phyloP scores from a whole-genome alignment of 2,888 invertebrate genomes.

The Octonoba sinensis region DNA sequence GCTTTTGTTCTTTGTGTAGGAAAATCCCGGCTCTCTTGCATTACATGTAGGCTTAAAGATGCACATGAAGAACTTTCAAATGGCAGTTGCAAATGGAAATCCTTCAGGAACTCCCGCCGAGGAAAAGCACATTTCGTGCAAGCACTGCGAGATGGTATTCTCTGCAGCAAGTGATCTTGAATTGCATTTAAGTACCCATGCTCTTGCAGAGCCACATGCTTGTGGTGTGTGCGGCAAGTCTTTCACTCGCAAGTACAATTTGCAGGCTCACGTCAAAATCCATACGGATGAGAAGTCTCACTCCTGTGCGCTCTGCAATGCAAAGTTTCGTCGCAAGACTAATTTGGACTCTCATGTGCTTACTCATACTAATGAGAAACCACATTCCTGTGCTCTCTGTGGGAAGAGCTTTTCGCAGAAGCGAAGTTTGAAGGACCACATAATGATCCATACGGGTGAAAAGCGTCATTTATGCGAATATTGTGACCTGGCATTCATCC shows the following conservation, averaged over 20 bases:
- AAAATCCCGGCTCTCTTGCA: no score
- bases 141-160: neutral
- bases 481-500: no score
- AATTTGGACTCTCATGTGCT: slow-evolving; percentile 78
- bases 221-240: neutral
- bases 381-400: slow-evolving; percentile 86
- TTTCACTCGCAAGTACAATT: neutral
- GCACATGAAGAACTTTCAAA: no score
- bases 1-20: no score
- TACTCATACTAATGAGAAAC: slow-evolving; percentile 94
- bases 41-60: no score
- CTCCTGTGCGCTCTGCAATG: neutral
- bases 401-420: slow-evolving; percentile 84
- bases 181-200: neutral
- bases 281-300: neutral
- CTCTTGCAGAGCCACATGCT: neutral
- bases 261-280: neutral
- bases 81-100: no score
- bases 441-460: no score
- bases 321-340: neutral
- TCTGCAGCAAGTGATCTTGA: neutral
- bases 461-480: neutral
- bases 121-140: neutral
- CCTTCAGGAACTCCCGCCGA: neutral
- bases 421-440: no score